These are phyloP conservation scores for Halisarca cf. caerulea DNA, from an alignment of 37 sponge, comb jelly and placozoan genomes.

Conservation along the genomic window DNA sequence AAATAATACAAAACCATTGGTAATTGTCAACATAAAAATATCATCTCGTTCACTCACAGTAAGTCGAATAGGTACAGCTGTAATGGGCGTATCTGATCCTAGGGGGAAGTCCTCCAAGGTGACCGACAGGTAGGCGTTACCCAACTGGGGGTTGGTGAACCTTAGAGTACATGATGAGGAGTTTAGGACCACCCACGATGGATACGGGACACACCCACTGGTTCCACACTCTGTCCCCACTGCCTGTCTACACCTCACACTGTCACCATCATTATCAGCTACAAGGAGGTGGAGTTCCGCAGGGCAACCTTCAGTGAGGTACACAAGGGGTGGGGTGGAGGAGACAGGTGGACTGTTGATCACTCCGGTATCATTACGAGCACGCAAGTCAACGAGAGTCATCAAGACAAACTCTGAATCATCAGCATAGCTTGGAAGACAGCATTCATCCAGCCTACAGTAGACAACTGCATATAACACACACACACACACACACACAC, in stretches of 20 bases:
- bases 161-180: background rate
- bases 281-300: background rate
- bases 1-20: too few relatives aligned
- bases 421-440: conserved; percentile 9
- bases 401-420: background rate
- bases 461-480: too few relatives aligned
- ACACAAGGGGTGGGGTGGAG: conserved; percentile 2
- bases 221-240: conserved; percentile 7
- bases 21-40: too few relatives aligned
- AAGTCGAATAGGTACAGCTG: background rate
- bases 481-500: too few relatives aligned
- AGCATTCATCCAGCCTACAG: conserved; percentile 14
- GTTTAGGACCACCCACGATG: background rate
- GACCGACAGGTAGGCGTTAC: background rate
- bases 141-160: background rate
- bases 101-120: conserved; percentile 11
- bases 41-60: conserved; percentile 1
- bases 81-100: background rate
- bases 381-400: background rate
- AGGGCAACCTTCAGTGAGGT: background rate
- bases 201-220: conserved; percentile 17
- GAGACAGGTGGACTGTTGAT: conserved; percentile 7
- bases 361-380: conserved; percentile 4
- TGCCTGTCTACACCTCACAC: background rate
- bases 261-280: conserved; percentile 6